phyloP scores from a whole-genome alignment of 2,888 invertebrate species.

The Laothoe populi region DNA sequence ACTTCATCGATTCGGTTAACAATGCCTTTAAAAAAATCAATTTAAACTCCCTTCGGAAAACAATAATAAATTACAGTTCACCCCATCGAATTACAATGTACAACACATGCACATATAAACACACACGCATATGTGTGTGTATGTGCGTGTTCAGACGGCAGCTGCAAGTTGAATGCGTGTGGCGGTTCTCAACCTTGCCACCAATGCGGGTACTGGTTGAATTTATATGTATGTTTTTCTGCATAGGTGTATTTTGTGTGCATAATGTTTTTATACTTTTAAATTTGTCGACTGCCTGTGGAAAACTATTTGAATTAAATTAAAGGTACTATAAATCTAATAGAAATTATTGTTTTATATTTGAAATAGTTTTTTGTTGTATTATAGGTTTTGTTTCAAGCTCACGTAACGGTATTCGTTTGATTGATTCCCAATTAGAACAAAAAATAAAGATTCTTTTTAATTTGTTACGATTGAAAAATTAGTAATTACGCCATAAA shows the following conservation, averaged over 20 bases:
- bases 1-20: not conserved
- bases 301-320: too few relatives aligned
- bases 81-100: conserved; percentile 40
- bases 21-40: conserved; percentile 40
- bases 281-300: too few relatives aligned
- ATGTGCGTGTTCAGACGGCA: conserved; percentile 67
- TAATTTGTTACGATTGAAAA: not conserved
- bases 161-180: conserved; percentile 78
- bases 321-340: too few relatives aligned
- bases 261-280: too few relatives aligned
- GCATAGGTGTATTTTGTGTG: too few relatives aligned
- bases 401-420: too few relatives aligned
- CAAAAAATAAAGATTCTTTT: not conserved
- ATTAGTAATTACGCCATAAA: not conserved
- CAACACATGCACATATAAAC: conserved; percentile 23
- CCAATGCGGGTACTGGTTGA: conserved; percentile 17
- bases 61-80: conserved; percentile 47
- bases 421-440: not conserved
- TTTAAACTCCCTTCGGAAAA: conserved; percentile 45
- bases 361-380: too few relatives aligned
- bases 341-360: too few relatives aligned
- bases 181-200: conserved; percentile 69
- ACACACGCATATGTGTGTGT: conserved; percentile 36
- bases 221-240: too few relatives aligned
- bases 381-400: too few relatives aligned